Evolutionary conservation across 1,140 invertebrate species (phyloP), one percentile per base, ranked within the genome.

Genomic region (Ceratina australensis): DNA sequence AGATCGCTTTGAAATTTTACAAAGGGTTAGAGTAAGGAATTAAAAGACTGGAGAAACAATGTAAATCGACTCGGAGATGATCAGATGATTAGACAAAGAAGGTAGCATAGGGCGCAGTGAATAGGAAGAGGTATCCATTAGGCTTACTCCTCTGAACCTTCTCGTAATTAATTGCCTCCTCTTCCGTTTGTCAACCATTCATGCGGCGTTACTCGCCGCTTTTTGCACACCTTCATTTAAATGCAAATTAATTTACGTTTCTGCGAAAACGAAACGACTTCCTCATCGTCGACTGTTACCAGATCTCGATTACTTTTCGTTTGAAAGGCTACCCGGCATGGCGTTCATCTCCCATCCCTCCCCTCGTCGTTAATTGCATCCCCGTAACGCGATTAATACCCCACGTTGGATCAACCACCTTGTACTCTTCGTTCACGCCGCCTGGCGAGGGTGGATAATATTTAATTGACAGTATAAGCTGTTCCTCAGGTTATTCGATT

Each of bases 211-310:
- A 72, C 52, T 72, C 56, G 26, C 7, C 64, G 57, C n/a, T 75
- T 66, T 63, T 74, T 65, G 64, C 64, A 18, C 64, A 75, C 69
- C 74, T 80, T 84, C 73, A 83, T 84, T 83, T 84, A 83, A 83
- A 84, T 84, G 81, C 82, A 83, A 84, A 84, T 84, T 84, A 79
- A 84, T 84, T 84, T 84, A 81, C 69, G n/a, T 71, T 81, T 79
- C 63, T 80, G 66, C 50, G 65, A 71, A 80, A 78, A 56, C 59
- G 54, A 69, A 77, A 83, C 75, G 57, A 49, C 24, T 47, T 61
- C 64, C 57, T 26, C 59, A 54, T 20, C 52, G 52, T 64, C 67
- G 69, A 77, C 73, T 52, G 52, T 52, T 69, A 60, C 73, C 56
- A 52, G 63, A 26, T 47, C 42, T 47, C 59, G 73, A 83, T 80